phyloP scores from a whole-genome alignment of 2,888 invertebrate genomes.

The Fragum fragum region DNA sequence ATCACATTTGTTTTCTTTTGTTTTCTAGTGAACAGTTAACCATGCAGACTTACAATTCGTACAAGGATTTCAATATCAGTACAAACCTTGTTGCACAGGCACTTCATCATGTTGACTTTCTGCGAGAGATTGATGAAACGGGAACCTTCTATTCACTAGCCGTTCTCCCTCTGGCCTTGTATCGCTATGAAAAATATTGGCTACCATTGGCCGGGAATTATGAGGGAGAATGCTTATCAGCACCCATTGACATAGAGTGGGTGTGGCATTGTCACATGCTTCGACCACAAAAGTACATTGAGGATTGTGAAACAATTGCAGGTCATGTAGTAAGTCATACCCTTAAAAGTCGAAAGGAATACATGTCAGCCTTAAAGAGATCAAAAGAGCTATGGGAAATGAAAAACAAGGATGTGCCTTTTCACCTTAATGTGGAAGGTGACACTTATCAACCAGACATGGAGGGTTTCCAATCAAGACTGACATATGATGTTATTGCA shows the following conservation, averaged over 20 bases:
- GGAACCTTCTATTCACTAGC: neutral
- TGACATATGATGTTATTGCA: slow-evolving; percentile 85
- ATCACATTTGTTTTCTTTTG: no score
- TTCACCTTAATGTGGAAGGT: slow-evolving; percentile 62
- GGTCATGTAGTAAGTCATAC: slow-evolving; percentile 76
- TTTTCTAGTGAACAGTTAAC: neutral
- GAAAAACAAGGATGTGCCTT: slow-evolving; percentile 76
- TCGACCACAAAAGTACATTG: slow-evolving; percentile 79
- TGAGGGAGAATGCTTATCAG: slow-evolving; percentile 81
- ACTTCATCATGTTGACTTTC: slow-evolving; percentile 17
- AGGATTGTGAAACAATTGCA: slow-evolving; percentile 78
- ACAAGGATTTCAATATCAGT: neutral
- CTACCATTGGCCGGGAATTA: slow-evolving; percentile 86
- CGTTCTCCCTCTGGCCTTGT: slow-evolving; percentile 63
- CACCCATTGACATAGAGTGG: slow-evolving; percentile 88
- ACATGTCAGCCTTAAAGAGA: slow-evolving; percentile 68
- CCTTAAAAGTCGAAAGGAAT: slow-evolving; percentile 75
- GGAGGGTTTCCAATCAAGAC: slow-evolving; percentile 38
- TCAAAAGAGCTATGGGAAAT: slow-evolving; percentile 74
- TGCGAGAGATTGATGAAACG: neutral
- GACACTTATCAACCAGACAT: slow-evolving; percentile 37
- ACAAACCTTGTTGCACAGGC: slow-evolving; percentile 26
- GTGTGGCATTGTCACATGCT: slow-evolving; percentile 87
- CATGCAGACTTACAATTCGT: neutral
- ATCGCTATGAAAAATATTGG: slow-evolving; percentile 87